A percentile compares a stretch with the other conserved stretches of the same genome.
phyloP scores from a whole-genome alignment of 2,113 vertebrate genomes.

The Antechinus flavipes region DNA sequence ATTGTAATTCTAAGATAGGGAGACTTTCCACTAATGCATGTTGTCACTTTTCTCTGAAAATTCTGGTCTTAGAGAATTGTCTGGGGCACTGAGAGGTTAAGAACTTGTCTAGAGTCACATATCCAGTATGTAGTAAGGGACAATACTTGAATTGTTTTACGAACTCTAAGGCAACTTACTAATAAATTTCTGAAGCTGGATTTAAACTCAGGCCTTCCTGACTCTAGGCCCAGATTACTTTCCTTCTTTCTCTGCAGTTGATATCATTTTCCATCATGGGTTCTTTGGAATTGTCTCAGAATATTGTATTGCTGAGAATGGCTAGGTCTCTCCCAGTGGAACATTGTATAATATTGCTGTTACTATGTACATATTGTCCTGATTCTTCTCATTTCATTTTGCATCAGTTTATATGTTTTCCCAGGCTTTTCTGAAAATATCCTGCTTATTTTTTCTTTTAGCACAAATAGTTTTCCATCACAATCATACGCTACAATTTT shows the following conservation, averaged over 20 bases:
- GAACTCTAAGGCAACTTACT: neutral
- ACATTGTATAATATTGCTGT: neutral
- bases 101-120: neutral
- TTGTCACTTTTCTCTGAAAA: neutral
- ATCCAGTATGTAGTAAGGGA: neutral
- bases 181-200: neutral
- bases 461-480: neutral
- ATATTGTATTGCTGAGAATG: neutral
- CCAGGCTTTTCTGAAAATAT: neutral
- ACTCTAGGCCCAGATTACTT: neutral
- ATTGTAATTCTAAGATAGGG: neutral
- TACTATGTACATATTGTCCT: neutral
- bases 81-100: neutral
- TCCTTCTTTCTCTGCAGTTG: too few relatives aligned
- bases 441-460: neutral
- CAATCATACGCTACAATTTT: neutral
- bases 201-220: neutral
- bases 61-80: neutral
- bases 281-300: neutral
- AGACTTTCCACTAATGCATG: neutral
- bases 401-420: neutral
- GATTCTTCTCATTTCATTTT: neutral
- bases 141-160: neutral
- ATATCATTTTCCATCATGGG: neutral
- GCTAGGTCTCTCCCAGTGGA: neutral